A percentile compares a stretch with the other conserved stretches of the same genome.
Conservation (phyloP, 2,888 invertebrate genomes). For the Strigamia crassipes region DNA sequence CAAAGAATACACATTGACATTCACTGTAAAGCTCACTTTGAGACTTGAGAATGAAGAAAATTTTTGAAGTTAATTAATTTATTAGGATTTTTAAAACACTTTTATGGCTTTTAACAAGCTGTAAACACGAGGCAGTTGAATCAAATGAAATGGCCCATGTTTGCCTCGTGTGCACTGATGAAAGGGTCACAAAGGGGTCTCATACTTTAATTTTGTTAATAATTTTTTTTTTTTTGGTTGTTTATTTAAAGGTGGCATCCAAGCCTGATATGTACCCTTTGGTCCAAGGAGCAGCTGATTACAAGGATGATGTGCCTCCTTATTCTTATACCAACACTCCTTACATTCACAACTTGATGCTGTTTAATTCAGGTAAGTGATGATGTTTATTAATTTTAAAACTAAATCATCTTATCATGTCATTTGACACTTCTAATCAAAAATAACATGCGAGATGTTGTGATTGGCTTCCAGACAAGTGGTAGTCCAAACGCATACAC, state of each 20-base stretch:
- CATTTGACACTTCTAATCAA: no score
- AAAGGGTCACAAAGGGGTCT: no score
- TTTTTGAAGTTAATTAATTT: no score
- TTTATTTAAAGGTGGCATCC: constrained; percentile 46
- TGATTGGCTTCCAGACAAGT: no score
- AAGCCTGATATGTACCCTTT: constrained; percentile 50
- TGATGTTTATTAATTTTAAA: not conserved
- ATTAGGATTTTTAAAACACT: no score
- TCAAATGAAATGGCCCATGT: not conserved
- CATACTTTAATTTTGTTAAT: not conserved
- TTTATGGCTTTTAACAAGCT: no score
- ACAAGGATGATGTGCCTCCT: constrained; percentile 45
- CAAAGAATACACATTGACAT: not conserved
- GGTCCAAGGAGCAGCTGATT: constrained; percentile 46
- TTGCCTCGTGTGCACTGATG: not conserved
- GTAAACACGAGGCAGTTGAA: no score
- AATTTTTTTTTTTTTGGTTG: not conserved
- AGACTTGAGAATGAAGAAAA: no score
- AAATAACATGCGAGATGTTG: no score
- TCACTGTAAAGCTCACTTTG: no score
- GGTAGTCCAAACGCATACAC: no score
- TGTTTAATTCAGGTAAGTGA: constrained; percentile 46
- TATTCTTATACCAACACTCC: constrained; percentile 48
- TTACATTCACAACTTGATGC: constrained; percentile 47
- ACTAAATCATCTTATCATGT: no score